Percentiles rank a stretch among this genome's conserved stretches.
Conservation (phyloP, 2,888 invertebrate species). For the Eilema griseolum region DNA sequence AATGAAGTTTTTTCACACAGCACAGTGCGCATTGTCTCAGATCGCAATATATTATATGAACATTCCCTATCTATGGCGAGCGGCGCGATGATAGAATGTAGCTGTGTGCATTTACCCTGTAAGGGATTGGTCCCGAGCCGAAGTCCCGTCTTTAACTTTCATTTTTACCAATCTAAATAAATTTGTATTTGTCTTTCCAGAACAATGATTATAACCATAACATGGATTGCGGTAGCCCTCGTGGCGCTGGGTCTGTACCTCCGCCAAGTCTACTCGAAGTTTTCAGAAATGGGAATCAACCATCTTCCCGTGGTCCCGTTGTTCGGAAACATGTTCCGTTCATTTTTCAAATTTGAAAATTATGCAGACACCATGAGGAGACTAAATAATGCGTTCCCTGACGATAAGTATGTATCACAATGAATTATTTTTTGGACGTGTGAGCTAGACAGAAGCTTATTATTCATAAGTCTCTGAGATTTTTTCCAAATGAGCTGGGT, state of each 20-base stretch:
- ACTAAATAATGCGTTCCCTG: constrained; percentile 19
- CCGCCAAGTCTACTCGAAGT: constrained; percentile 22
- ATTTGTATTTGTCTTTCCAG: constrained; percentile 16
- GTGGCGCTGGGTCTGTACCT: constrained; percentile 30
- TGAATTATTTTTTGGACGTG: background rate
- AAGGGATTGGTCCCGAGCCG: no score
- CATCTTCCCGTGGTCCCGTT: constrained; percentile 32
- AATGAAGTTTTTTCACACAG: no score
- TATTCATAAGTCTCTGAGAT: no score
- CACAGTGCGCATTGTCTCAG: no score
- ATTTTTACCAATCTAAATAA: no score
- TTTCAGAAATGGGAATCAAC: constrained; percentile 30
- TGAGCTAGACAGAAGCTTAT: no score
- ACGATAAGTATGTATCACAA: constrained; percentile 25
- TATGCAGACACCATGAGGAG: constrained; percentile 23
- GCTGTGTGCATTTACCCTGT: no score
- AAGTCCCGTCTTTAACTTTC: no score
- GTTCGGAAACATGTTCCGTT: constrained; percentile 30
- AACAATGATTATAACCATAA: constrained; percentile 26
- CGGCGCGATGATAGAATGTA: no score
- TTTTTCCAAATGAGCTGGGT: no score
- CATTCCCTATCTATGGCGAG: no score
- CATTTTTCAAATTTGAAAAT: constrained; percentile 26
- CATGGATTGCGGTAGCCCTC: constrained; percentile 30
- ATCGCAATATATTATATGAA: no score